Evolutionary conservation across 2,797 vertebrate species (phyloP).

Genomic region (Spea hammondii): DNA sequence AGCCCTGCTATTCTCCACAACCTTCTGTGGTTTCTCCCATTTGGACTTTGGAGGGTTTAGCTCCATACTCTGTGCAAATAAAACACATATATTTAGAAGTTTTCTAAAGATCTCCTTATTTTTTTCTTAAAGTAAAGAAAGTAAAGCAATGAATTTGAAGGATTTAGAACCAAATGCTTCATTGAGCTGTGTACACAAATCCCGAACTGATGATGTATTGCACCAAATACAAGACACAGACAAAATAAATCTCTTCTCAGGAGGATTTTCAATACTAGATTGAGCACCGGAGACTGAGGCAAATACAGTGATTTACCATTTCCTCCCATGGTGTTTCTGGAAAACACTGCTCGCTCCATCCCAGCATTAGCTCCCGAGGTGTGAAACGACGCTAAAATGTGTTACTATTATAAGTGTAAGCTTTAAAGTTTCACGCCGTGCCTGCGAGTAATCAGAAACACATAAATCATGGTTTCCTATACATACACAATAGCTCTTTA

Average conservation of each 20-base stretch:
- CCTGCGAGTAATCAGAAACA: not conserved
- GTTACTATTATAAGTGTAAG: too few relatives aligned
- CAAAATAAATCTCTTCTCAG: constrained; percentile 26
- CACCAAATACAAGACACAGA: not conserved
- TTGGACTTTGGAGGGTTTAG: too few relatives aligned
- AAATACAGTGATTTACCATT: constrained; percentile 22
- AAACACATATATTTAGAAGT: too few relatives aligned
- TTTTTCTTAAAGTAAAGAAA: not conserved
- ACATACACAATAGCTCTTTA: too few relatives aligned
- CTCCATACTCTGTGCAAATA: too few relatives aligned
- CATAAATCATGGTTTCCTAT: too few relatives aligned
- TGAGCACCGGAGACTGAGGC: constrained; percentile 14
- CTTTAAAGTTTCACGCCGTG: not conserved
- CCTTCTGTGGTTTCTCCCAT: too few relatives aligned
- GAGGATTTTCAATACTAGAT: constrained; percentile 14
- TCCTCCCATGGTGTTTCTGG: not conserved
- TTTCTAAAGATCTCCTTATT: too few relatives aligned
- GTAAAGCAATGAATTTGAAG: not conserved
- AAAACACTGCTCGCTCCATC: not conserved
- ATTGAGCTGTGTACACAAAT: constrained; percentile 15
- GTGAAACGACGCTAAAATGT: not conserved
- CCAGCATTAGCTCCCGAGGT: not conserved
- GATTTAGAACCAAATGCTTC: constrained; percentile 16
- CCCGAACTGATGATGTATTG: constrained; percentile 16
- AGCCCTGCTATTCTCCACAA: too few relatives aligned